Evolutionary conservation across 2,797 vertebrate genomes (phyloP).

Genomic region (Gobionotothen gibberifrons): DNA sequence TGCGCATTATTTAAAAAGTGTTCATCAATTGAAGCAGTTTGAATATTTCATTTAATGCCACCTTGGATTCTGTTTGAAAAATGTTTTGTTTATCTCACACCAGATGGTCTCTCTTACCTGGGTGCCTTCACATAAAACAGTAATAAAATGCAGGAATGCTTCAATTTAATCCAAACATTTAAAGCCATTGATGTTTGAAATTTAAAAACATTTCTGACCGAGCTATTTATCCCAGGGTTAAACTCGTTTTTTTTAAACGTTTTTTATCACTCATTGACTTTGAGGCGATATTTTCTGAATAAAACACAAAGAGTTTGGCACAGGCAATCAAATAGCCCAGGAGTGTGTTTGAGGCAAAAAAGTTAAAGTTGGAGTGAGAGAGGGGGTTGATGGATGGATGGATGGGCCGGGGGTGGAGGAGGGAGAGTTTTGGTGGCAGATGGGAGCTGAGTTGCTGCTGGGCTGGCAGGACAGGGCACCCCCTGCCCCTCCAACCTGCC

Average conservation of each 20-base stretch:
- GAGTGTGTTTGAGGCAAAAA: slow-evolving; percentile 16
- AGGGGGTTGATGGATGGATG: slow-evolving; percentile 38
- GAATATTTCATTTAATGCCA: slow-evolving; percentile 40
- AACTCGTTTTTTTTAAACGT: background rate
- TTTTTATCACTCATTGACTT: background rate
- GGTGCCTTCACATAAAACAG: slow-evolving; percentile 24
- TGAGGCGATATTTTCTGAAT: background rate
- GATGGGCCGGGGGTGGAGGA: slow-evolving; percentile 48
- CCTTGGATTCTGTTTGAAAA: slow-evolving; percentile 30
- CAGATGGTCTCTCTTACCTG: slow-evolving; percentile 53
- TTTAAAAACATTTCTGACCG: slow-evolving; percentile 17
- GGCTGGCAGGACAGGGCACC: slow-evolving; percentile 67
- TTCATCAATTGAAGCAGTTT: slow-evolving; percentile 38
- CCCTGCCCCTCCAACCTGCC: slow-evolving; percentile 73
- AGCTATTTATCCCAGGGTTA: slow-evolving; percentile 35
- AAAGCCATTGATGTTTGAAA: slow-evolving; percentile 25
- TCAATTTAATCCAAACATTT: slow-evolving; percentile 44
- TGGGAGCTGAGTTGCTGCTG: slow-evolving; percentile 80
- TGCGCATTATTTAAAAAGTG: slow-evolving; percentile 27
- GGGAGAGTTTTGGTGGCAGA: slow-evolving; percentile 71
- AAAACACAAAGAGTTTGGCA: background rate
- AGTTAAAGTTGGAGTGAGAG: slow-evolving; percentile 42
- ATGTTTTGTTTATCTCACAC: slow-evolving; percentile 41
- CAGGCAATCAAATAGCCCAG: background rate
- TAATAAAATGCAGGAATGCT: slow-evolving; percentile 36